Evolutionary conservation across 2,113 vertebrate genomes (phyloP).

Genomic region (Oncorhynchus gorbuscha): DNA sequence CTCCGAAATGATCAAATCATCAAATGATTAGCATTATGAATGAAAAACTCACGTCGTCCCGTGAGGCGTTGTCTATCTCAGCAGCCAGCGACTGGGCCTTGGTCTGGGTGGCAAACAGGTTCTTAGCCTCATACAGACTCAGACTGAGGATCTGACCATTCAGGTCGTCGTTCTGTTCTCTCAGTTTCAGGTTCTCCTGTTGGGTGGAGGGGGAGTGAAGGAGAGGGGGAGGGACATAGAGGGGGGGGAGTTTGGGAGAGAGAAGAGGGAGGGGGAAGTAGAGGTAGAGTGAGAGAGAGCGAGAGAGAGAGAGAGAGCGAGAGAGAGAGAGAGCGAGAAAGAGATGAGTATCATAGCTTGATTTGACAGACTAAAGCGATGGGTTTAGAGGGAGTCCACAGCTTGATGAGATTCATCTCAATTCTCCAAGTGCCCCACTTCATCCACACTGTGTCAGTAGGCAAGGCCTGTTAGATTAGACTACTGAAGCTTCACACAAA

Average conservation of each 20-base stretch:
- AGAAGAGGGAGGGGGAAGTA: not conserved
- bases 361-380: not conserved
- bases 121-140: conserved; percentile 95
- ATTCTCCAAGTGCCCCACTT: not conserved
- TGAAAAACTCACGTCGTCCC: conserved; percentile 84
- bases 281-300: conserved; percentile 1
- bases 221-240: not conserved
- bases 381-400: not conserved
- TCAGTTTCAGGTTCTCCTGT: conserved; percentile 94
- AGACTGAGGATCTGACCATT: conserved; percentile 96
- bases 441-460: not conserved
- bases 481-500: conserved; percentile 52
- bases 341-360: not conserved
- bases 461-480: not conserved
- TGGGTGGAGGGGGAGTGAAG: conserved; percentile 4
- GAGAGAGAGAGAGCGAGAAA: conserved; percentile 5
- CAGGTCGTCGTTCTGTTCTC: conserved; percentile 94
- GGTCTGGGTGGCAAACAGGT: conserved; percentile 92
- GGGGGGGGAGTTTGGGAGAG: not conserved
- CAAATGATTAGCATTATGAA: too few relatives aligned
- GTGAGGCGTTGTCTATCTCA: conserved; percentile 94
- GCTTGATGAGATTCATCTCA: not conserved
- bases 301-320: not conserved
- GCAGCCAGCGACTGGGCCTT: conserved; percentile 96
- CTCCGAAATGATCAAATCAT: too few relatives aligned